phyloP scores from a whole-genome alignment of 2,888 invertebrate genomes.

The Metopia argyrocephala region DNA sequence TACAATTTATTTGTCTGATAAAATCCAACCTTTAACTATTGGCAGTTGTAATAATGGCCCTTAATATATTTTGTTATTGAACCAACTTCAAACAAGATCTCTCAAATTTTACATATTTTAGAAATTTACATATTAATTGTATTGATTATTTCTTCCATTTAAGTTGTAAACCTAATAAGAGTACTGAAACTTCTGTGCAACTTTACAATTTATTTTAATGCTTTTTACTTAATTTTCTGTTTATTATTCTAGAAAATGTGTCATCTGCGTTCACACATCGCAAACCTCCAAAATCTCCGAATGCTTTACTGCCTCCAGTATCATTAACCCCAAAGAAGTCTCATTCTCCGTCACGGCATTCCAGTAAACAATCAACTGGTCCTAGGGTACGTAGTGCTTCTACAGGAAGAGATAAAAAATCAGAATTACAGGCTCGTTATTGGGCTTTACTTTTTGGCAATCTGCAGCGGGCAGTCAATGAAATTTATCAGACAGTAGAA shows the following conservation, averaged over 20 bases:
- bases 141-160: too few relatives aligned
- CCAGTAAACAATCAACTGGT: conserved; percentile 76
- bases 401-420: conserved; percentile 91
- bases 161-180: too few relatives aligned
- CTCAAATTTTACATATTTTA: too few relatives aligned
- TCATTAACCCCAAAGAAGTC: conserved; percentile 68
- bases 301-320: conserved; percentile 58
- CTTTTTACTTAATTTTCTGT: neutral
- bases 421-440: conserved; percentile 93
- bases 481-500: conserved; percentile 97
- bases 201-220: neutral
- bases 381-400: conserved; percentile 89
- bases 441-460: conserved; percentile 98
- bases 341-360: conserved; percentile 60
- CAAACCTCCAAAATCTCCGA: conserved; percentile 75
- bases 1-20: too few relatives aligned
- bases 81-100: too few relatives aligned
- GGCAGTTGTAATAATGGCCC: too few relatives aligned
- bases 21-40: too few relatives aligned
- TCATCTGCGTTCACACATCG: conserved; percentile 61
- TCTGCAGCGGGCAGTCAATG: conserved; percentile 93
- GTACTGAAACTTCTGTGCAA: too few relatives aligned
- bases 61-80: too few relatives aligned
- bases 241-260: conserved; percentile 43
- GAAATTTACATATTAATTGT: too few relatives aligned